A percentile compares a stretch with the other conserved stretches of the same genome.
These are phyloP conservation scores for Antigone vipio DNA, from an alignment of 2,113 vertebrate genomes.

Conservation along the genomic window DNA sequence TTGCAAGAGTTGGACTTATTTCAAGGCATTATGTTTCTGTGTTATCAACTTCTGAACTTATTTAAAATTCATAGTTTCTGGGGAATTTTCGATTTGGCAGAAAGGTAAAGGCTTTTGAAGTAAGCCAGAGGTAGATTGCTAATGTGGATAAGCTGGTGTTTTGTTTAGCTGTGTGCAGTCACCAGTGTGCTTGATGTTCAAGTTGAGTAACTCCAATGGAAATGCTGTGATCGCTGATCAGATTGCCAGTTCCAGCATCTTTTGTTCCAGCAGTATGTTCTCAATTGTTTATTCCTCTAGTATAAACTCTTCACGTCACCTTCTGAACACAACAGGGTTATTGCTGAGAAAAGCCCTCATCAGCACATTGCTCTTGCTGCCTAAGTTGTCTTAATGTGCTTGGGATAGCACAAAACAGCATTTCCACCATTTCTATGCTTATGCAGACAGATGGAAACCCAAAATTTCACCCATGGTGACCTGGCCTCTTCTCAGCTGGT, in stretches of 20 bases:
- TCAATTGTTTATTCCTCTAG: slow-evolving; percentile 29
- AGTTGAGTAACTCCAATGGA: slow-evolving; percentile 15
- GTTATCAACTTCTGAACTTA: not conserved
- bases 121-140: not conserved
- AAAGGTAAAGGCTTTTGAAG: not conserved
- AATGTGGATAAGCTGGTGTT: not conserved
- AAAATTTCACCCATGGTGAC: not conserved
- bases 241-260: slow-evolving; percentile 4
- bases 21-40: not conserved
- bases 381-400: slow-evolving; percentile 38
- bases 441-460: slow-evolving; percentile 16
- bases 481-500: not conserved
- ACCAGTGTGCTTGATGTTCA: not conserved
- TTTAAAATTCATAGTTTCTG: slow-evolving; percentile 1
- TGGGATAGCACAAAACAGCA: slow-evolving; percentile 1
- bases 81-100: not conserved
- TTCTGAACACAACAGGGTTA: not conserved
- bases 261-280: slow-evolving; percentile 33
- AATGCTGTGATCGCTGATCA: not conserved
- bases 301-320: slow-evolving; percentile 26
- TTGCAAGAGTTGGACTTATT: slow-evolving; percentile 12
- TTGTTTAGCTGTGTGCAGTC: slow-evolving; percentile 9
- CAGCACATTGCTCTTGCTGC: slow-evolving; percentile 33
- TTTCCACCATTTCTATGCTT: slow-evolving; percentile 19
- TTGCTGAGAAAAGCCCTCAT: slow-evolving; percentile 5